Conservation (phyloP, 2,888 invertebrate genomes). For the Microplitis deprimator region DNA sequence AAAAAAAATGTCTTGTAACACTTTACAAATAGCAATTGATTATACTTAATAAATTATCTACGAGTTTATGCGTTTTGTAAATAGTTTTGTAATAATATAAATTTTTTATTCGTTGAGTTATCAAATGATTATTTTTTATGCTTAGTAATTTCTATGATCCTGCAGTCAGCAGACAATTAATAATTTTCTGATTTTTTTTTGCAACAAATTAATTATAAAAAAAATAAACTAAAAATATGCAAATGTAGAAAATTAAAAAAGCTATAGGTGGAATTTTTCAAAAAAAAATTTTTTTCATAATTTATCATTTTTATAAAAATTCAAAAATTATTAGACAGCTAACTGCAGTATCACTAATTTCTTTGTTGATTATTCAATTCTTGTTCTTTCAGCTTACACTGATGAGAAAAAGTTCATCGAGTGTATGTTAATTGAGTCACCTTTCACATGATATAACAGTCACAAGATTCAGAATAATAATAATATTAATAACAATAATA, state of each 20-base stretch:
- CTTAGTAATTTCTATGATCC: conserved; percentile 24
- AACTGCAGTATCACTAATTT: background rate
- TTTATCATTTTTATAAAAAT: too few relatives aligned
- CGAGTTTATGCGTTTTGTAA: conserved; percentile 34
- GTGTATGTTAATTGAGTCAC: conserved; percentile 28
- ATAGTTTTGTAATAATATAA: conserved; percentile 29
- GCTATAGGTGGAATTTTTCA: too few relatives aligned
- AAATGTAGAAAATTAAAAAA: too few relatives aligned
- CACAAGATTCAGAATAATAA: conserved; percentile 40
- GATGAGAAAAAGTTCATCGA: conserved; percentile 15
- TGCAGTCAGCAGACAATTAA: too few relatives aligned
- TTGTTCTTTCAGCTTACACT: conserved; percentile 36
- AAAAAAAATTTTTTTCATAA: too few relatives aligned
- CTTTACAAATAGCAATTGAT: conserved; percentile 59
- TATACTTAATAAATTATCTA: conserved; percentile 49
- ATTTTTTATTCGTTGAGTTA: conserved; percentile 31
- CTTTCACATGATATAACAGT: conserved; percentile 57
- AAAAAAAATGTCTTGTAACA: conserved; percentile 56
- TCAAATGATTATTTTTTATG: conserved; percentile 45
- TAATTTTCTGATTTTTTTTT: too few relatives aligned
- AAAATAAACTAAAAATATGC: too few relatives aligned
- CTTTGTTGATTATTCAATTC: background rate
- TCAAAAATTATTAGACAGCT: too few relatives aligned
- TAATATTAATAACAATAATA: background rate
- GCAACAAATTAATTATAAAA: too few relatives aligned